Conservation (phyloP, 2,113 vertebrate species). For the Sminthopsis crassicaudata region DNA sequence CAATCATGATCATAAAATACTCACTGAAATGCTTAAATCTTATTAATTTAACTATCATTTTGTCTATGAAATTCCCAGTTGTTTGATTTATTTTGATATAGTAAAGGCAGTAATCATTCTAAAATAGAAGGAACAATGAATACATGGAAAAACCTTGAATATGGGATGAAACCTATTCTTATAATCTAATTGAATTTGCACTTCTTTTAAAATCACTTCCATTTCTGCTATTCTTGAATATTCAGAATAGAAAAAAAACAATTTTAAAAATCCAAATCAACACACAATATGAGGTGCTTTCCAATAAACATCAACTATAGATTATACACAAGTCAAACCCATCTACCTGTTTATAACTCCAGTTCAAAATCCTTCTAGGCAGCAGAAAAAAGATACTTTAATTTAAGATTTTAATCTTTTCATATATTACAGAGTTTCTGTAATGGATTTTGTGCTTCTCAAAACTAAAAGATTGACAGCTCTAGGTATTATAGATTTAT, state of each 20-base stretch:
- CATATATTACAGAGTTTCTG: conserved; percentile 83
- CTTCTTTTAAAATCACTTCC: conserved; percentile 71
- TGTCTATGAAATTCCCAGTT: conserved; percentile 4
- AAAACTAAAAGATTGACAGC: conserved; percentile 85
- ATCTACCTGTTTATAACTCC: conserved; percentile 75
- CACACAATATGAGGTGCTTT: conserved; percentile 78
- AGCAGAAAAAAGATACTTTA: conserved; percentile 78
- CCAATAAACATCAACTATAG: conserved; percentile 81
- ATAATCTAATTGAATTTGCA: conserved; percentile 54
- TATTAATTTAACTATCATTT: neutral
- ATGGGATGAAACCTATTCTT: conserved; percentile 40
- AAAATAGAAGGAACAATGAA: neutral
- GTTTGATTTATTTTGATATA: neutral
- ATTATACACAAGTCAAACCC: conserved; percentile 79
- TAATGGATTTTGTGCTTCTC: conserved; percentile 84
- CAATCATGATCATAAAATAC: neutral
- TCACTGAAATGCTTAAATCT: neutral
- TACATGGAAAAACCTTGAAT: neutral
- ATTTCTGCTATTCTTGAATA: conserved; percentile 76
- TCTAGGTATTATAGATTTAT: conserved; percentile 83
- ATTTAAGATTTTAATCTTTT: conserved; percentile 88
- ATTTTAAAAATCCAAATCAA: conserved; percentile 81
- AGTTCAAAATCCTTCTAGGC: conserved; percentile 84
- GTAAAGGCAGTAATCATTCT: neutral
- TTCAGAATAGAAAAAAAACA: conserved; percentile 71